These are phyloP conservation scores for Percina caprodes DNA, from an alignment of 2,113 vertebrate species.

Conservation along the genomic window DNA sequence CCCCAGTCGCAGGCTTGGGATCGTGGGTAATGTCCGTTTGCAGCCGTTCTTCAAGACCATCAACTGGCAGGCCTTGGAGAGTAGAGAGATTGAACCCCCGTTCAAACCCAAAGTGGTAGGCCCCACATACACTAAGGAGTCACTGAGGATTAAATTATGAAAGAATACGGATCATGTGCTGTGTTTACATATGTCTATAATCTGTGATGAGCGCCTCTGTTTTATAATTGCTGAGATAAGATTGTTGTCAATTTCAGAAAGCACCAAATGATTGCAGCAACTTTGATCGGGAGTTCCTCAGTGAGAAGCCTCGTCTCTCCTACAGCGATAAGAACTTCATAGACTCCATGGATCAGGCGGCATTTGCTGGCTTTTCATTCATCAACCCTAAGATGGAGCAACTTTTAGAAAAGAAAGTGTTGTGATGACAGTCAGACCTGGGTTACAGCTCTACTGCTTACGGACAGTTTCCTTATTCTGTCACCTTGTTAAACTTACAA, in stretches of 20 bases:
- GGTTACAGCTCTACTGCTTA: constrained; percentile 43
- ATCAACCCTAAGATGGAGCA: constrained; percentile 93
- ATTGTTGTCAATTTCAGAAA: constrained; percentile 85
- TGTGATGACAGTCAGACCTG: constrained; percentile 10
- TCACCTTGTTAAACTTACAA: constrained; percentile 37
- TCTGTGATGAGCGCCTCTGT: neutral
- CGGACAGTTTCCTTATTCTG: constrained; percentile 24
- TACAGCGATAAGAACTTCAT: constrained; percentile 96
- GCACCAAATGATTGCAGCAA: constrained; percentile 93
- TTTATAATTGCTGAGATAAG: constrained; percentile 8
- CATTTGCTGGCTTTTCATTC: constrained; percentile 95
- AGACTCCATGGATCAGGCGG: constrained; percentile 96
- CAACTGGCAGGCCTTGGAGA: constrained; percentile 92
- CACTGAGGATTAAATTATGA: neutral
- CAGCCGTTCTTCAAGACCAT: constrained; percentile 96
- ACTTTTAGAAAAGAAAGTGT: constrained; percentile 87
- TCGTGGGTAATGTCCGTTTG: constrained; percentile 89
- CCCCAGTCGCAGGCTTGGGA: constrained; percentile 88
- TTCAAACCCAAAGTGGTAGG: constrained; percentile 98
- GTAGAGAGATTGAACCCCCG: constrained; percentile 89
- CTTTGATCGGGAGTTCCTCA: constrained; percentile 98
- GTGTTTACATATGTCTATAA: neutral
- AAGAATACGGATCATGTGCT: constrained; percentile 5
- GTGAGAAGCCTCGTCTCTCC: constrained; percentile 94
- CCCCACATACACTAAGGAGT: neutral